Evolutionary conservation across 1,140 invertebrate species (phyloP), one percentile per base, ranked within the genome.

Genomic region (Papilio aristodemus): DNA sequence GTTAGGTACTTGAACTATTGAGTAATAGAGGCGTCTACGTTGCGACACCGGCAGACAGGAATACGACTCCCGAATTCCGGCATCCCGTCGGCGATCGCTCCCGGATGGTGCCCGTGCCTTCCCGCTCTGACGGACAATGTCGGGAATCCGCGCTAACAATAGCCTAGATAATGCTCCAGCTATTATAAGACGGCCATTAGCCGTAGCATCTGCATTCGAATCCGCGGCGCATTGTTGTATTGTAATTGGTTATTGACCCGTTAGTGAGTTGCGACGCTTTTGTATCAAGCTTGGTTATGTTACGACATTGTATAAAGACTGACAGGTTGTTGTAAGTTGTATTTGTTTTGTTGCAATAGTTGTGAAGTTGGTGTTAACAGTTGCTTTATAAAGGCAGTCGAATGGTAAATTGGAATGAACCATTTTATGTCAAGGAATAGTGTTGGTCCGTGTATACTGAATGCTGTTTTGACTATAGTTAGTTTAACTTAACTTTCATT

Each of bases 61-160:
- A 39, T 62, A 62, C 59, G 59, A 71, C 68, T 71, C 54, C 73
- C 71, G 68, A 75, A 75, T 75, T 72, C 71, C 71, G 70, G 67
- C 69, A 60, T 73, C 69, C 71, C 74, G 68, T 46, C 68, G 74
- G 70, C 66, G 72, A 67, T 72, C 67, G 68, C 41, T 68, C 70
- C 70, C 70, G 50, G 57, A n/a, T n/a, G n/a, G 2, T 32, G 2
- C 6, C 27, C 27, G 27, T 32, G 57, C 50, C 46, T 54, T 54
- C 46, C 38, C 57, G 64, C 38, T 69, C 62, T 68, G 67, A 67
- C 63, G 69, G 59, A 68, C 69, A 39, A 69, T 68, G 67, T 60
- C 37, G 57, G 67, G 71, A 70, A 73, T 73, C 62, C 57, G 68
- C 62, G 62, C 39, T 58, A 38, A 39, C 37, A 50, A 73, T 59